These are phyloP conservation scores for Recurvirostra avosetta DNA, from an alignment of 2,113 vertebrate species.

Conservation along the genomic window DNA sequence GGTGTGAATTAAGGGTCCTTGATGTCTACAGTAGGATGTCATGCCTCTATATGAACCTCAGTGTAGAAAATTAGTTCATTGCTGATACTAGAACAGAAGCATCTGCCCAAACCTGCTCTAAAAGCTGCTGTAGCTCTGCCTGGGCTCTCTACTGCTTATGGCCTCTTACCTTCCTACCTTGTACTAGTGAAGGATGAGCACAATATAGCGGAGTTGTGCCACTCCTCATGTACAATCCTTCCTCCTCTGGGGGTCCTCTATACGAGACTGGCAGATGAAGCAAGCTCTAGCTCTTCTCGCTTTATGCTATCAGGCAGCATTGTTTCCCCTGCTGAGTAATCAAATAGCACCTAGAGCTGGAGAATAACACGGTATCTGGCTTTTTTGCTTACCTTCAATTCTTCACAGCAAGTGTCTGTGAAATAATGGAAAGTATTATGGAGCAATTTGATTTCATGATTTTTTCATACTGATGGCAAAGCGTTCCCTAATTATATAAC, in stretches of 20 bases:
- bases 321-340: neutral
- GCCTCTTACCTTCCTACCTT: neutral
- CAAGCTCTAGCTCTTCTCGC: neutral
- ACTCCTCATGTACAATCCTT: neutral
- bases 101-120: neutral
- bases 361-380: neutral
- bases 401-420: constrained; percentile 15
- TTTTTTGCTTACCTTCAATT: neutral
- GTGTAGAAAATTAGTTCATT: neutral
- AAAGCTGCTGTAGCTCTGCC: neutral
- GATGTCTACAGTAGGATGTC: neutral
- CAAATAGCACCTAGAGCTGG: neutral
- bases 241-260: neutral
- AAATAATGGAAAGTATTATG: constrained; percentile 27
- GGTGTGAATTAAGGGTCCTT: neutral
- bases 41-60: neutral
- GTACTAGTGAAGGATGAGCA: neutral
- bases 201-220: neutral
- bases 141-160: neutral
- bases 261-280: neutral
- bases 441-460: constrained; percentile 42
- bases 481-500: constrained; percentile 31
- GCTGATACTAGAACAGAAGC: neutral
- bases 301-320: neutral
- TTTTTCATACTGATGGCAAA: constrained; percentile 28